Evolutionary conservation across 1,140 invertebrate genomes (phyloP).

Genomic region (Arion vulgaris): DNA sequence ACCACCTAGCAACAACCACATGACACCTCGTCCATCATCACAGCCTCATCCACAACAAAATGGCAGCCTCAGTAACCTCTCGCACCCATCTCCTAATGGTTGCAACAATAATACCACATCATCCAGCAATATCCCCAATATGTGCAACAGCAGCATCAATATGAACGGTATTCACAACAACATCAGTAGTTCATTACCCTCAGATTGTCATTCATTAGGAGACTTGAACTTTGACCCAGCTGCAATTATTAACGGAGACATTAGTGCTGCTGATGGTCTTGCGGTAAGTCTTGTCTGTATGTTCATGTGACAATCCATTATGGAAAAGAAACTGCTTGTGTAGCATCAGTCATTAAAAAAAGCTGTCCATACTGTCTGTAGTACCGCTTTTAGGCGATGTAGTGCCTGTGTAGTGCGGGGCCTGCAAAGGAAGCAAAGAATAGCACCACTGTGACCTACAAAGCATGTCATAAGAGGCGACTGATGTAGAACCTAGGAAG

Average conservation of each 20-base stretch:
- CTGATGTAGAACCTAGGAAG: no score
- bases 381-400: no score
- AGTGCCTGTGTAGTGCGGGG: no score
- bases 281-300: no score
- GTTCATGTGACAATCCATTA: no score
- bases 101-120: background rate
- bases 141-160: slow-evolving; percentile 52
- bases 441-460: no score
- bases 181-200: slow-evolving; percentile 70
- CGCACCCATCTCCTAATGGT: slow-evolving; percentile 39
- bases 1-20: slow-evolving; percentile 61
- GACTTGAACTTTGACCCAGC: slow-evolving; percentile 94
- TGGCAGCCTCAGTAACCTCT: slow-evolving; percentile 59
- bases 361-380: no score
- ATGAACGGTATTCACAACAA: slow-evolving; percentile 7
- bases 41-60: slow-evolving; percentile 64
- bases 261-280: slow-evolving; percentile 87
- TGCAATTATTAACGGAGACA: slow-evolving; percentile 91
- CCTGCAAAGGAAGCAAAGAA: no score
- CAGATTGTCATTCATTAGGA: slow-evolving; percentile 79
- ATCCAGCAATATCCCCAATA: slow-evolving; percentile 52
- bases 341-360: no score
- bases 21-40: slow-evolving; percentile 46
- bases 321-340: no score
- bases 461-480: no score